phyloP scores from a whole-genome alignment of 2,113 vertebrate species.

The Tenrec ecaudatus region DNA sequence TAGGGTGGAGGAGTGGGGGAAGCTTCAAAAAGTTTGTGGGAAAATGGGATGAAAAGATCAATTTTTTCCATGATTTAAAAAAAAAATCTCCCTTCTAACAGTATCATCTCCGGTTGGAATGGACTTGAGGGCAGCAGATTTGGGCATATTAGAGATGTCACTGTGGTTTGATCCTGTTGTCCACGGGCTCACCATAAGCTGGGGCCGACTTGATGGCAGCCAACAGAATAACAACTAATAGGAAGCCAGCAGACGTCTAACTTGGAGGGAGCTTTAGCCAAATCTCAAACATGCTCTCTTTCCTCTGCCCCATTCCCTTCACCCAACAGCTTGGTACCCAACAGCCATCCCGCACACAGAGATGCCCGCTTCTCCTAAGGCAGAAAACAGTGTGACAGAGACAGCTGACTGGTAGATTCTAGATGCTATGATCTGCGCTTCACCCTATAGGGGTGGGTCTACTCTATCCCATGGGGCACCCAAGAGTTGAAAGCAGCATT shows the following conservation, averaged over 20 bases:
- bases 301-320: background rate
- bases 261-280: background rate
- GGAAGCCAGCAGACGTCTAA: background rate
- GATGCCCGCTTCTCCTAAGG: slow-evolving; percentile 16
- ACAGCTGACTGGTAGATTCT: background rate
- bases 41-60: too few relatives aligned
- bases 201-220: background rate
- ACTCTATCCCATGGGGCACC: too few relatives aligned
- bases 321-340: background rate
- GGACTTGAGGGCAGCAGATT: background rate
- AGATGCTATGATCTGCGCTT: slow-evolving; percentile 16
- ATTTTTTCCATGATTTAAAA: too few relatives aligned
- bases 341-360: background rate
- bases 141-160: too few relatives aligned
- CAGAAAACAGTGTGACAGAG: slow-evolving; percentile 34
- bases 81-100: too few relatives aligned
- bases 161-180: background rate
- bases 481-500: too few relatives aligned
- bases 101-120: background rate
- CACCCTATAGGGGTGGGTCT: background rate
- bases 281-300: background rate
- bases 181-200: background rate
- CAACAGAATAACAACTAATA: background rate
- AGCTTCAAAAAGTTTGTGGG: too few relatives aligned
- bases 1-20: background rate